A percentile compares a stretch with the other conserved stretches of the same genome.
Conservation (phyloP, 2,888 invertebrate genomes). For the Ichneumoninae sp. region DNA sequence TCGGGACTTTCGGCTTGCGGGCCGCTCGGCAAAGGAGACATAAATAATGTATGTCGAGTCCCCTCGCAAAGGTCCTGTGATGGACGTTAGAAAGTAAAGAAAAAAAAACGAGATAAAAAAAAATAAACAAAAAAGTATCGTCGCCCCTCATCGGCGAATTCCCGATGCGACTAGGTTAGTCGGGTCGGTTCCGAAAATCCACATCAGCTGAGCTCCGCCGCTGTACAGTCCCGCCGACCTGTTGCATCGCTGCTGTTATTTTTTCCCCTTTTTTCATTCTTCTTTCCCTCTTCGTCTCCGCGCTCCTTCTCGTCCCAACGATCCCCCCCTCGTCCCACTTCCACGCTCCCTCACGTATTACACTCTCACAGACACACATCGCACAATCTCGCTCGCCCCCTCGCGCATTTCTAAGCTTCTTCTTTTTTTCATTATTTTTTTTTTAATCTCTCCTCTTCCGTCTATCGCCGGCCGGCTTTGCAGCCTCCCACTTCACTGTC, state of each 20-base stretch:
- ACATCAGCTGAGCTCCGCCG: conserved; percentile 25
- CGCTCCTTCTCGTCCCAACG: conserved; percentile 51
- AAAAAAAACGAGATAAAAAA: background rate
- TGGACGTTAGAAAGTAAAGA: background rate
- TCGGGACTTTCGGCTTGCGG: background rate
- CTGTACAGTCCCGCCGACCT: conserved; percentile 61
- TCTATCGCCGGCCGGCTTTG: background rate
- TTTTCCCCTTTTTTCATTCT: conserved; percentile 19
- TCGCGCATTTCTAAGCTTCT: conserved; percentile 16
- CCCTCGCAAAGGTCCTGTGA: background rate
- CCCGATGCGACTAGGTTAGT: conserved; percentile 52
- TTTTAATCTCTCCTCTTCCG: background rate
- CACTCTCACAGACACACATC: background rate
- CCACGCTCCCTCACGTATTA: background rate
- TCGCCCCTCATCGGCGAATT: background rate
- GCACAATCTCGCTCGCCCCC: conserved; percentile 36
- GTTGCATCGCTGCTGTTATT: conserved; percentile 62
- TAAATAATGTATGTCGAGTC: conserved; percentile 8
- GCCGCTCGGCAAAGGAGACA: background rate
- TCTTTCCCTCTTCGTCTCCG: conserved; percentile 30
- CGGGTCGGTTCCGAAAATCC: conserved; percentile 45
- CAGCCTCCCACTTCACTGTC: background rate
- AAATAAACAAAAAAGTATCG: background rate
- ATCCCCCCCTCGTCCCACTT: conserved; percentile 13
- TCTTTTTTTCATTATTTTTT: conserved; percentile 29